phyloP scores from a whole-genome alignment of 2,888 invertebrate genomes.

The Trachelus iudaicus region DNA sequence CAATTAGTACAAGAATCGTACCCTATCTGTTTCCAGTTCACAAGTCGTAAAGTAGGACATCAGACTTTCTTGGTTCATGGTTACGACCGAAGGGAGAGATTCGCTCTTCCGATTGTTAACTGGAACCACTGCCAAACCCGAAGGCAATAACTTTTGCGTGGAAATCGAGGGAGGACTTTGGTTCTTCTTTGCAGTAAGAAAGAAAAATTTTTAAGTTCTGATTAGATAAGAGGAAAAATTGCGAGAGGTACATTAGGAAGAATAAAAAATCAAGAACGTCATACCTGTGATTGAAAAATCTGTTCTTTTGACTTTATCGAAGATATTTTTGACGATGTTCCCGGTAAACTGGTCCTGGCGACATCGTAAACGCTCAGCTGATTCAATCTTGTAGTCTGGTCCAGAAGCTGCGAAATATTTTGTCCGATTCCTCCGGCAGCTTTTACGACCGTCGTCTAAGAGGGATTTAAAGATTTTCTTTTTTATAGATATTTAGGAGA shows the following conservation, averaged over 20 bases:
- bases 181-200: neutral
- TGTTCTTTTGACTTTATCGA: neutral
- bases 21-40: conserved; percentile 27
- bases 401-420: neutral
- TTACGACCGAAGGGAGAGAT: conserved; percentile 11
- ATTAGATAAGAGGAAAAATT: no score
- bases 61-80: conserved; percentile 6
- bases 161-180: neutral
- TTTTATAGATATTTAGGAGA: neutral
- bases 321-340: neutral
- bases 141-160: neutral
- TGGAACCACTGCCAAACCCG: neutral
- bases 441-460: neutral
- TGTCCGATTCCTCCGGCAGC: conserved; percentile 3
- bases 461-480: neutral
- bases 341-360: neutral
- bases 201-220: neutral
- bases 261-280: neutral
- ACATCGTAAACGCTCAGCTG: neutral
- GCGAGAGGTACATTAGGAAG: neutral
- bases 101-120: conserved; percentile 1
- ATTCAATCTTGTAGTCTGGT: neutral
- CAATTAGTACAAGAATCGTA: conserved; percentile 9
- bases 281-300: neutral
- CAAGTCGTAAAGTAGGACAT: conserved; percentile 23